Percentiles rank a stretch among this genome's conserved stretches.
Conservation (phyloP, 2,797 vertebrate genomes). For the Propithecus perrieri region DNA sequence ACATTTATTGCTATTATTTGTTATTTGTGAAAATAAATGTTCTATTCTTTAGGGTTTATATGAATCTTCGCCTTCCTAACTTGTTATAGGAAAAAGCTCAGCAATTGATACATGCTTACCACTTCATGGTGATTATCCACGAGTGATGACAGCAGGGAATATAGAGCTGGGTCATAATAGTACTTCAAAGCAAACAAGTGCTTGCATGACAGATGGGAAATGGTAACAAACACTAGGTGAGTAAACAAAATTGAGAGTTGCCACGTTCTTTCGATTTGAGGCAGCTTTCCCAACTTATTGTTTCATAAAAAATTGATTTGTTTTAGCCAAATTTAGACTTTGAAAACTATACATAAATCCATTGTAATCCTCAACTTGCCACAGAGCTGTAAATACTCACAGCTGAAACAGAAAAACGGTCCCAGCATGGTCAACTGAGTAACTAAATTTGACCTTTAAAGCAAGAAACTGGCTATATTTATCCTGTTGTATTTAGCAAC, state of each 20-base stretch:
- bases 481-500: neutral
- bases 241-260: neutral
- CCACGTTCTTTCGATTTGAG: neutral
- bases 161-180: neutral
- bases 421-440: neutral
- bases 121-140: neutral
- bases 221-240: neutral
- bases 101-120: neutral
- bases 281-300: conserved; percentile 4
- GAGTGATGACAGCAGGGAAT: neutral
- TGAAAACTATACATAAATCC: conserved; percentile 3
- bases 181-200: neutral
- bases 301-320: neutral
- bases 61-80: conserved; percentile 19
- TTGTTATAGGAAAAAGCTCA: neutral
- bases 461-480: neutral
- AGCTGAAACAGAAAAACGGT: neutral
- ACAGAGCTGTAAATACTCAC: neutral
- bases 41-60: neutral
- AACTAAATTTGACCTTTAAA: neutral
- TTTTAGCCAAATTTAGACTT: conserved; percentile 3
- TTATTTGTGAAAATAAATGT: conserved; percentile 51
- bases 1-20: neutral
- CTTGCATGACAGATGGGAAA: neutral
- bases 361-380: neutral